Base-by-base conservation (phyloP, 2,797 vertebrate species). In the Artibeus jamaicensis region DNA sequence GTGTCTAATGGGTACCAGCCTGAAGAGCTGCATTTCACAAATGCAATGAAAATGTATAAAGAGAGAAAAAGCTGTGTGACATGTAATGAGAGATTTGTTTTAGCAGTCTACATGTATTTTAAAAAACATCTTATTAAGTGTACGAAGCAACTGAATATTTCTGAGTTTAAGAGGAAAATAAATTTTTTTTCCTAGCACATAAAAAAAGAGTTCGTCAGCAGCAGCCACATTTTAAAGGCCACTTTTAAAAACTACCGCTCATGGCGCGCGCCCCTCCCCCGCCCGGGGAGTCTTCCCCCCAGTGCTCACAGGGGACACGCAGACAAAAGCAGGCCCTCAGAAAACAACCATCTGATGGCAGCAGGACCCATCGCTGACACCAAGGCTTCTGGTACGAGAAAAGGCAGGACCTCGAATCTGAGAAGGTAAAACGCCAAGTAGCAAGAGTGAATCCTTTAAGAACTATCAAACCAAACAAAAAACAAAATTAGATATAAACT, bases 401-500 rank as follows among this genome's bases (percentile, higher is more conserved):
- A 98, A 90, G 93, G 92, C 92, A 0, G 62, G 79, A 77, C 83
- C 83, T 68, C 46, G 37, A 68, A 91, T 76, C 67, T 92, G 73
- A 87, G 50, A 81, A 57, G 65, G 76, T 91, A 95, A 97, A 97
- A 77, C 68, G 93, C 89, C 76, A 98, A 96, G 97, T 94, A 98
- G 97, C 97, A 98, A 98, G 97, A 98, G 98, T 53, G 97, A 98
- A 98, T 97, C 94, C 97, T 98, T 98, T 97, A 97, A 98, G 97
- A 98, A 96, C 96, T 95, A 98, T 97, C 98, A 98, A 98, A 96
- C 4, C 0, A 97, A 87, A 95, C 97, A 98, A 98, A 98, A 98
- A 98, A 98, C 98, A 98, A 98, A 98, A 98, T 98, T 97, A 99
- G 98, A 98, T 98, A 98, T 98, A 99, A 99, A 99, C 98, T 98